phyloP scores from a whole-genome alignment of 1,140 invertebrate species.

The Papilio xuthus region DNA sequence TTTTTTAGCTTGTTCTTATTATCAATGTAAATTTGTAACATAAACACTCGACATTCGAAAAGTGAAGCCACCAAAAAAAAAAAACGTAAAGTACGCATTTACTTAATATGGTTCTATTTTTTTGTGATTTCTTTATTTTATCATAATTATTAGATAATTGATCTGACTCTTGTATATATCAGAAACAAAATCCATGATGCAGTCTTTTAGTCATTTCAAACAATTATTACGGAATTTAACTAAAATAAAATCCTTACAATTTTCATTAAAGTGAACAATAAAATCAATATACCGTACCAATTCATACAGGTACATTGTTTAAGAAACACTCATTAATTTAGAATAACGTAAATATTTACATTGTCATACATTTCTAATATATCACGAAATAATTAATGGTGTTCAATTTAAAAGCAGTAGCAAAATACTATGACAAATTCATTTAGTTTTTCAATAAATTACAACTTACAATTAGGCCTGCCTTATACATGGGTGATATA shows the following conservation, averaged over 20 bases:
- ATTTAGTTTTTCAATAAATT: slow-evolving; percentile 32
- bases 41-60: too few relatives aligned
- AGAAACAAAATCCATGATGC: not conserved
- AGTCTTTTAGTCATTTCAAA: not conserved
- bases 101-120: too few relatives aligned
- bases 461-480: slow-evolving; percentile 50
- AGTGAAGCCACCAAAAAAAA: too few relatives aligned
- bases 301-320: not conserved
- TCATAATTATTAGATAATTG: too few relatives aligned
- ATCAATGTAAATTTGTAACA: too few relatives aligned
- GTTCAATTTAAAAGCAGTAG: slow-evolving; percentile 20
- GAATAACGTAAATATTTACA: not conserved
- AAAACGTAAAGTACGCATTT: too few relatives aligned
- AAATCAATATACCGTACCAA: not conserved
- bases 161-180: too few relatives aligned
- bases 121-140: too few relatives aligned
- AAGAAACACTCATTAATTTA: not conserved
- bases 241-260: not conserved
- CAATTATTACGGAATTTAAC: not conserved
- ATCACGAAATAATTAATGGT: not conserved
- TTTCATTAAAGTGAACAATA: not conserved
- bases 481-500: slow-evolving; percentile 31
- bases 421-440: slow-evolving; percentile 32
- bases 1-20: too few relatives aligned
- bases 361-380: not conserved